These are phyloP conservation scores for Muscina levida DNA, from an alignment of 2,888 invertebrate species.

Conservation along the genomic window DNA sequence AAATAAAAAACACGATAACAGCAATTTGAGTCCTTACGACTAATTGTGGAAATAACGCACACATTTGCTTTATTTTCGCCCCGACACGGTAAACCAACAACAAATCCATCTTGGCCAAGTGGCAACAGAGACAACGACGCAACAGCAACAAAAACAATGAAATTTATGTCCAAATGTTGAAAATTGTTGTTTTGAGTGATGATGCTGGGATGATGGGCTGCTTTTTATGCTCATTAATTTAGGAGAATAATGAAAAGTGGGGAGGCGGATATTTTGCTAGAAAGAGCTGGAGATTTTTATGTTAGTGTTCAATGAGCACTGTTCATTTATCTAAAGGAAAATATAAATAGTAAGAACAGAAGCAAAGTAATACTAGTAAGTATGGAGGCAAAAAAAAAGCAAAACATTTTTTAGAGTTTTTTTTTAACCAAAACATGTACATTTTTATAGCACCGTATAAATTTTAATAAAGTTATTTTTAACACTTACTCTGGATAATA, in stretches of 20 bases:
- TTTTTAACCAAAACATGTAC: no score
- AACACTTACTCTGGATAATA: no score
- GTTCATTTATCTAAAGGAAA: no score
- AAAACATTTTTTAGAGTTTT: no score
- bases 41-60: constrained; percentile 47
- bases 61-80: background rate
- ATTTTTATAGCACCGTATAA: no score
- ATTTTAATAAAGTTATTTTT: no score
- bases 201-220: constrained; percentile 31
- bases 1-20: constrained; percentile 1
- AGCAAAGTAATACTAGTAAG: no score
- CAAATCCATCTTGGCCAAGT: constrained; percentile 18
- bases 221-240: constrained; percentile 35
- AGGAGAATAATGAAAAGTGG: background rate
- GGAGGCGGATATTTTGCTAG: no score
- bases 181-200: constrained; percentile 33
- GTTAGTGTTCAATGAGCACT: no score
- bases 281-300: no score
- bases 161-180: constrained; percentile 32
- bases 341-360: no score
- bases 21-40: constrained; percentile 35
- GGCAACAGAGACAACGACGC: background rate
- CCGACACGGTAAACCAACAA: background rate
- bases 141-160: constrained; percentile 6
- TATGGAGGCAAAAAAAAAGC: no score